A percentile compares a stretch with the other conserved stretches of the same genome.
Conservation (phyloP, 1,140 invertebrate species). For the Pentalonia nigronervosa region DNA sequence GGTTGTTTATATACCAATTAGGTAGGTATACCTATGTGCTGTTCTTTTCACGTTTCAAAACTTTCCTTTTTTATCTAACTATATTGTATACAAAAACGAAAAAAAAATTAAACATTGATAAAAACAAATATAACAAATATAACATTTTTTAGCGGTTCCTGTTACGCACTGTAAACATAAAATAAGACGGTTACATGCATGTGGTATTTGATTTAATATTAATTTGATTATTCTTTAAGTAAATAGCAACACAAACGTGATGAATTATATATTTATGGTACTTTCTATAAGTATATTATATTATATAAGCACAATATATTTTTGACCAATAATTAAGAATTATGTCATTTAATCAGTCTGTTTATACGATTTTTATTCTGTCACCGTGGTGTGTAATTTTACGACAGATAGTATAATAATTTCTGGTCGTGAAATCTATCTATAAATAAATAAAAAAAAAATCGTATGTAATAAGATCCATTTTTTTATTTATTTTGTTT, state of each 20-base stretch:
- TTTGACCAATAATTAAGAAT: neutral
- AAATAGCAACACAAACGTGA: neutral
- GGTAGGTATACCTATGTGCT: neutral
- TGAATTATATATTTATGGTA: neutral
- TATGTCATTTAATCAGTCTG: neutral
- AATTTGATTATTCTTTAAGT: neutral
- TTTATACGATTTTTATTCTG: neutral
- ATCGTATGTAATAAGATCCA: neutral
- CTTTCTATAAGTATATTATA: neutral
- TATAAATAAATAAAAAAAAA: slow-evolving; percentile 32
- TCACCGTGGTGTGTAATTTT: neutral
- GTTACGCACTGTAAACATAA: neutral
- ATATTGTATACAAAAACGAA: neutral
- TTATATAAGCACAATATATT: neutral
- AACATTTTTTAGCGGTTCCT: neutral
- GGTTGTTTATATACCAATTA: neutral
- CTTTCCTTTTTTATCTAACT: neutral
- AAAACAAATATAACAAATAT: neutral
- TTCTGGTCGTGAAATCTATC: slow-evolving; percentile 14
- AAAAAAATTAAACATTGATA: neutral
- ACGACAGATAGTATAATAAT: slow-evolving; percentile 4
- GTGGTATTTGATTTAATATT: neutral
- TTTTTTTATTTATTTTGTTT: slow-evolving; percentile 7
- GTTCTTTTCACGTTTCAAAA: neutral
- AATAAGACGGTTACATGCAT: no score